Base-by-base conservation (phyloP, 2,888 invertebrate genomes). In the Cosmia pyralina region DNA sequence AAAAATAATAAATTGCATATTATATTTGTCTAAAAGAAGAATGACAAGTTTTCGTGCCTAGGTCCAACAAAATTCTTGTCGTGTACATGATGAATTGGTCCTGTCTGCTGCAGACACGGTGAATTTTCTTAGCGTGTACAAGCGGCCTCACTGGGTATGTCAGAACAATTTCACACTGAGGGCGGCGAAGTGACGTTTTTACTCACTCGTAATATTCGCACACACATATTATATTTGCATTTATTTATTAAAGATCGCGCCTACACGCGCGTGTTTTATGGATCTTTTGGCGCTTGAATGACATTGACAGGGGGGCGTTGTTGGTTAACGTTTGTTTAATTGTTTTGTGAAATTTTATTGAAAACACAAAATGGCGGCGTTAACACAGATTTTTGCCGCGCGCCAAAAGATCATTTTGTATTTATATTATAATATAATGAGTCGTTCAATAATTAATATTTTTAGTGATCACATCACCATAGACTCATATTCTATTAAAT, bases 141-240 rank as follows among this genome's bases (percentile, higher is more conserved):
- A 28, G 28, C 3, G 28, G 28, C 28, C 28, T 28, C 28, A 28
- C 28, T 28, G 28, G 28, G 28, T 28, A 28, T 28, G 28, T 28
- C 3, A n/a, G 1, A 28, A 28, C 28, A 28, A 28, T 3, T 28
- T 28, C 3, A 28, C 28, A 28, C 2, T 28, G 28, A 28, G 28
- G 28, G 28, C 28, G 28, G 28, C 28, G 28, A 28, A 28, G 2
- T 28, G 28, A 58, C 6, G 41, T 72, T 52, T 28, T 59, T 60
- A 44, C 38, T 10, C 38, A 17, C 46, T 46, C 46, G 65, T 64
- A 44, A 44, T 67, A 17, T 34, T 34, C 28, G 28, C 28, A 3
- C 8, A 3, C 63, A n/a, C 13, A 19, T 8, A 62, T 50, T 68
- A 13, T 11, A 63, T 52, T 69, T 53, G 46, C 77, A 74, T 59